A percentile compares a stretch with the other conserved stretches of the same genome.
phyloP scores from a whole-genome alignment of 2,113 vertebrate species.

The Piprites chloris region DNA sequence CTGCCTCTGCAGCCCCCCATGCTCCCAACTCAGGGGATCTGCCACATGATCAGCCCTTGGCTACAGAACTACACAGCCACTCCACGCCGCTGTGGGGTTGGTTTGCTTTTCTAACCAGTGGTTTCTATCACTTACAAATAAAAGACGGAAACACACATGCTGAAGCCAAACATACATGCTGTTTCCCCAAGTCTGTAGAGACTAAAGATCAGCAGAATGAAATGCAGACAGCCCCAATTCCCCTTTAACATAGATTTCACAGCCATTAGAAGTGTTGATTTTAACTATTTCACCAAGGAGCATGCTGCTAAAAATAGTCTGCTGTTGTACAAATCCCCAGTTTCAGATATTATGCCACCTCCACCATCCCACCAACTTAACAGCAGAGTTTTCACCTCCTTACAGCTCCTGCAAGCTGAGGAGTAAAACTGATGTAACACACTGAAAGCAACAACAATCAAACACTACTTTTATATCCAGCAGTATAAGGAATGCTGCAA shows the following conservation, averaged over 20 bases:
- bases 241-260: neutral
- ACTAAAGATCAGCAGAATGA: neutral
- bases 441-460: neutral
- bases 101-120: neutral
- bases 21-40: neutral
- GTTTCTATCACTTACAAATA: neutral
- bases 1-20: neutral
- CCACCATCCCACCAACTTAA: neutral
- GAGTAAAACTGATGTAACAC: neutral
- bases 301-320: neutral
- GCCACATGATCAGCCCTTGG: neutral
- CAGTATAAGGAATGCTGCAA: neutral
- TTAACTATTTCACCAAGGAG: neutral
- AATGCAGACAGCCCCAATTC: neutral
- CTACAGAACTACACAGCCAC: neutral
- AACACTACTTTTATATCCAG: neutral
- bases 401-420: neutral
- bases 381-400: neutral
- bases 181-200: neutral
- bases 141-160: neutral
- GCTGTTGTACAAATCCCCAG: neutral
- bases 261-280: neutral
- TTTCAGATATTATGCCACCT: neutral
- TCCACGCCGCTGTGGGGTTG: rapidly evolving
- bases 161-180: neutral